Evolutionary conservation across 2,797 vertebrate species (phyloP), one percentile per base, ranked within the genome.

Genomic region (Neosilurus hyrtlii): DNA sequence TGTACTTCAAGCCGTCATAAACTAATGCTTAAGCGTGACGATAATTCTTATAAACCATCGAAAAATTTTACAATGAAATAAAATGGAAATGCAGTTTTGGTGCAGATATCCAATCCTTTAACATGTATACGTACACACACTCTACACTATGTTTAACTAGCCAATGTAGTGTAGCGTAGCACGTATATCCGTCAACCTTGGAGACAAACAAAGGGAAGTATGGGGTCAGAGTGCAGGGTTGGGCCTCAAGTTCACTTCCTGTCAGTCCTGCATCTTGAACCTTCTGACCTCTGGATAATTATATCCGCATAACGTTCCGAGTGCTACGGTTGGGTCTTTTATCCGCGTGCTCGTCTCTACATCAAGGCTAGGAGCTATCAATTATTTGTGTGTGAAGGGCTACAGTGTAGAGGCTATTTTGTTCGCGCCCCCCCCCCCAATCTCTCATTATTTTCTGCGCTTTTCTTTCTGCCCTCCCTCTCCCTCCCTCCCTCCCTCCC

Each of bases 361-460:
- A 26, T 78, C 59, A 5, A 9, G 37, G 24, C 37, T 16, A 12
- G 37, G 26, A 75, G 26, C 26, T 11, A 57, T 74, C 52, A 59
- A 59, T 75, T 75, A 15, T 77, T n/a, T 77, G 56, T 74, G 70
- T 37, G 73, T 37, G 73, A 61, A 61, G 56, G 37, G 56, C 74
- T 61, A 75, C 56, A 76, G 57, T 49, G 15, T 24, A 51, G 18
- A 68, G 65, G 51, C 78, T 57, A 16, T 80, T 56, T 67, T 35
- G 26, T 16, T 35, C 49, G 2, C 78, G 59, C 81, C 70, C 35
- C 51, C 22, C 56, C 65, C 52, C 68, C 73, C 35, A 18, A 63
- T 0, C 54, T 76, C 81, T 77, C 66, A 84, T 81, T 79, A 86
- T 84, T 79, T 79, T 84, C 62, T 54, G 63, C 49, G 75, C 59